Evolutionary conservation across 2,797 vertebrate species (phyloP).

Genomic region (Prionace glauca): DNA sequence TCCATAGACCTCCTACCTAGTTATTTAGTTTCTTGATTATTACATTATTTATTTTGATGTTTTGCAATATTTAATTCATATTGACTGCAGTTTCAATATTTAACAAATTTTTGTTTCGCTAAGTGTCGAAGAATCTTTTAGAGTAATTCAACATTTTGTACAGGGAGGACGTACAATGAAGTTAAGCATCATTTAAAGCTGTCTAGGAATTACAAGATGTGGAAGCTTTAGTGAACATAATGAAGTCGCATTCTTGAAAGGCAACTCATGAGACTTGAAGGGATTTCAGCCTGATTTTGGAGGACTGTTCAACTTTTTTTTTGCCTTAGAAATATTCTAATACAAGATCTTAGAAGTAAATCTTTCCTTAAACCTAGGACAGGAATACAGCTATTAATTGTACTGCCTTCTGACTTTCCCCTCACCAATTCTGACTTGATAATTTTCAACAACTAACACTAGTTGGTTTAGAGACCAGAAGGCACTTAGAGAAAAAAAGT

Average conservation of each 20-base stretch:
- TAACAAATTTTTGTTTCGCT: background rate
- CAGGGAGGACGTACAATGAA: background rate
- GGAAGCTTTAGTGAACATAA: background rate
- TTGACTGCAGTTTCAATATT: background rate
- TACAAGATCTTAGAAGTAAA: background rate
- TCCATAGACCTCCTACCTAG: background rate
- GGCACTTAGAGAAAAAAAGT: background rate
- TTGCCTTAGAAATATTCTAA: background rate
- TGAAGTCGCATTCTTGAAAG: background rate
- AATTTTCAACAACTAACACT: background rate
- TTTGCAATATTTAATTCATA: background rate
- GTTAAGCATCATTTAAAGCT: background rate
- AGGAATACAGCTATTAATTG: background rate
- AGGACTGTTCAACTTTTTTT: background rate
- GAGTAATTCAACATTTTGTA: background rate
- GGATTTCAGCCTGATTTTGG: background rate
- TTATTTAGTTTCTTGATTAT: background rate
- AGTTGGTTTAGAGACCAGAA: background rate
- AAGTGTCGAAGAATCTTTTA: background rate
- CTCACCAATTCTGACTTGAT: background rate
- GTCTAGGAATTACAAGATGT: background rate
- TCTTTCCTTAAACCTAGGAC: background rate
- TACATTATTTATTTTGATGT: background rate
- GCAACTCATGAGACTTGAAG: background rate
- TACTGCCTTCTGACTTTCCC: background rate